A percentile compares a stretch with the other conserved stretches of the same genome.
Conservation (phyloP, 2,797 vertebrate genomes). For the Okamejei kenojei region DNA sequence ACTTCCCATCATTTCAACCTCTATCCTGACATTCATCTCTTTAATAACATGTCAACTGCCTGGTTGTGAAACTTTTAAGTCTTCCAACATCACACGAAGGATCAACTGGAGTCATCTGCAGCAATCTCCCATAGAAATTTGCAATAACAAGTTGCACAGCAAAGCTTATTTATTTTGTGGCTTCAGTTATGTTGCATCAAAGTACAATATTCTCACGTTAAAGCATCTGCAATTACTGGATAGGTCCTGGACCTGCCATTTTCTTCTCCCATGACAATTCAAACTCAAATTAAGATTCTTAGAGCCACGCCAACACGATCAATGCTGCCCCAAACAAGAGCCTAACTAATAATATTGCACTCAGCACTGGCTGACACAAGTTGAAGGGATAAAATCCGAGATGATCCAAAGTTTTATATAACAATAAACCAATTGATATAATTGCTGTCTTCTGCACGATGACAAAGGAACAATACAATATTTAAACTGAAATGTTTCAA, state of each 20-base stretch:
- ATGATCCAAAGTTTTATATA: background rate
- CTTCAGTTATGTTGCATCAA: background rate
- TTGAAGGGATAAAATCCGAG: background rate
- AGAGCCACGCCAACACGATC: background rate
- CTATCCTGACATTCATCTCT: background rate
- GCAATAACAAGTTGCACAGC: background rate
- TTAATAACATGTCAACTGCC: background rate
- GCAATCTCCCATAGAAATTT: background rate
- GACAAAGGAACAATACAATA: conserved; percentile 6
- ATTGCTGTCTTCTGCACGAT: background rate
- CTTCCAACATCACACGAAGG: background rate
- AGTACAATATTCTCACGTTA: background rate
- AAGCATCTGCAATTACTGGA: background rate
- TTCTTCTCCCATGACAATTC: background rate
- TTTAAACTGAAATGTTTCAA: background rate
- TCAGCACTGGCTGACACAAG: background rate
- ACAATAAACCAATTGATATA: conserved; percentile 23
- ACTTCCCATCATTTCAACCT: background rate
- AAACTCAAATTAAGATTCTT: background rate
- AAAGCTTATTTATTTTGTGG: background rate
- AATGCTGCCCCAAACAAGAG: background rate
- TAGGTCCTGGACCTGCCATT: background rate
- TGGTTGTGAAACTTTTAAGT: background rate
- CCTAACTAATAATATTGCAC: background rate
- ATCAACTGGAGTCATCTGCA: background rate